These are phyloP conservation scores for Caenorhabditis brenneri DNA, from an alignment of 1,140 invertebrate genomes.

Conservation along the genomic window DNA sequence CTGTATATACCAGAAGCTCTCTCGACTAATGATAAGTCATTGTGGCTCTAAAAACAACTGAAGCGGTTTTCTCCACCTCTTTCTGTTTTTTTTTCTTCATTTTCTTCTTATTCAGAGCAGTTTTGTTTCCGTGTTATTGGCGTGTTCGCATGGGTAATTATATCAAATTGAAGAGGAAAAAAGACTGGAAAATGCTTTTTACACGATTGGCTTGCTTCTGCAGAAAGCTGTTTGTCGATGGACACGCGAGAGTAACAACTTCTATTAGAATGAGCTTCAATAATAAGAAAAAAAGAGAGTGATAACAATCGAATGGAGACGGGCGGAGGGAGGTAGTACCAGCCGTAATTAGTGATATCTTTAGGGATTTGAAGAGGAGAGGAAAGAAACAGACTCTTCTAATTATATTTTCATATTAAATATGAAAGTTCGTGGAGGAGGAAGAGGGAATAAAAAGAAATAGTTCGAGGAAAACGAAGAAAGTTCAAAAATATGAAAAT, in stretches of 20 bases:
- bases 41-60: not conserved
- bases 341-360: not conserved
- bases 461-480: not conserved
- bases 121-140: slow-evolving; percentile 30
- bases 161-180: slow-evolving; percentile 35
- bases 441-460: not conserved
- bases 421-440: not conserved
- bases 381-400: not conserved
- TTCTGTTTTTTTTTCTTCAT: not conserved
- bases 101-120: not conserved
- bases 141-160: slow-evolving; percentile 33
- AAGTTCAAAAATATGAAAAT: not conserved
- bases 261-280: not conserved
- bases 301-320: not conserved
- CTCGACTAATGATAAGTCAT: not conserved
- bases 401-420: not conserved
- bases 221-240: not conserved
- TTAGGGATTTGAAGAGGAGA: not conserved
- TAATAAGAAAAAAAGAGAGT: not conserved
- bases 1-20: not conserved
- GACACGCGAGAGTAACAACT: not conserved
- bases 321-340: not conserved
- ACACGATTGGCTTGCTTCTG: slow-evolving; percentile 24
- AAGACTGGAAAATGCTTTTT: slow-evolving; percentile 11
- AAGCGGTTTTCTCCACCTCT: not conserved